These are phyloP conservation scores for Scartelaos histophorus DNA, from an alignment of 2,113 vertebrate species.

Conservation along the genomic window DNA sequence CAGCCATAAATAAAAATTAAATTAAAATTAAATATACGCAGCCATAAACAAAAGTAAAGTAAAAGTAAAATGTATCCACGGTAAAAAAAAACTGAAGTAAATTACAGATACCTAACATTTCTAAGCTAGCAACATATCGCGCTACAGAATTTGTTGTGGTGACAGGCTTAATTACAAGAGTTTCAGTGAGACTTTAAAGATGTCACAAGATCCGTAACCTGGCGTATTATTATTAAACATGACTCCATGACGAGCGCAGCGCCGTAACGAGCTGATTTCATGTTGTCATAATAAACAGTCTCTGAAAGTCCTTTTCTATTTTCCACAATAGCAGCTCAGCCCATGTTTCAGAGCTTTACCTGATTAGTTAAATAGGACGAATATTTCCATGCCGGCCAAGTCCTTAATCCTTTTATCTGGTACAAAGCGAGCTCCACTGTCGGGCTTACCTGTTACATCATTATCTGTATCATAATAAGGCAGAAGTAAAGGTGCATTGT, in stretches of 20 bases:
- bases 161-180: too few relatives aligned
- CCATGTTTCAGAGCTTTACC: constrained; percentile 22
- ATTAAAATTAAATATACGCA: too few relatives aligned
- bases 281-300: background rate
- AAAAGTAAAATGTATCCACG: too few relatives aligned
- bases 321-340: background rate
- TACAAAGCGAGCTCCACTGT: constrained; percentile 52
- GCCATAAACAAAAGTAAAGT: too few relatives aligned
- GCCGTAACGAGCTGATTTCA: background rate
- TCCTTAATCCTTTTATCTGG: constrained; percentile 73
- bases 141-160: too few relatives aligned
- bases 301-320: background rate
- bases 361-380: constrained; percentile 64
- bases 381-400: constrained; percentile 54
- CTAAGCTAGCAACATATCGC: too few relatives aligned
- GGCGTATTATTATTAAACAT: background rate
- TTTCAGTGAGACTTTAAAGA: too few relatives aligned
- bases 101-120: too few relatives aligned
- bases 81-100: too few relatives aligned
- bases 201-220: too few relatives aligned
- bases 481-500: background rate
- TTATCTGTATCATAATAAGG: constrained; percentile 36
- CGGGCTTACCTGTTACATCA: constrained; percentile 73
- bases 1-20: too few relatives aligned
- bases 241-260: background rate